Conservation (phyloP, 1,140 invertebrate species). For the Drosophila orena region DNA sequence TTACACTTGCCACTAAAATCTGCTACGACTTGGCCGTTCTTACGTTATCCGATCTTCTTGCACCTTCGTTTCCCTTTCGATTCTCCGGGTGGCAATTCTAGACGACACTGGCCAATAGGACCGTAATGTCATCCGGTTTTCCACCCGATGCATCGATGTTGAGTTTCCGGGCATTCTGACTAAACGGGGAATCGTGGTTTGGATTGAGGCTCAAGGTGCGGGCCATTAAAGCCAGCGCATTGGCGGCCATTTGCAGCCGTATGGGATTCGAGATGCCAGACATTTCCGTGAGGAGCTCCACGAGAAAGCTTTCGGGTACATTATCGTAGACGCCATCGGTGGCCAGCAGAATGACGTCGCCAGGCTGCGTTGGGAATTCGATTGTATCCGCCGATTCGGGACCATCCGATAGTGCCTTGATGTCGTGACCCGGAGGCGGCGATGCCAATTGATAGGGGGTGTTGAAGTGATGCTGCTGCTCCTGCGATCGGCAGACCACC, state of each 20-base stretch:
- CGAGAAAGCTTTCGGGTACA: constrained; percentile 93
- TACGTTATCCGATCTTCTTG: not conserved
- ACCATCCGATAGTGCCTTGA: constrained; percentile 94
- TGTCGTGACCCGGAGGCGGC: constrained; percentile 93
- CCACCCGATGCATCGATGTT: constrained; percentile 96
- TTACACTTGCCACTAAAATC: not conserved
- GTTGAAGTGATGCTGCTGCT: constrained; percentile 99
- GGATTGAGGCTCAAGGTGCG: constrained; percentile 96
- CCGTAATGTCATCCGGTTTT: constrained; percentile 98
- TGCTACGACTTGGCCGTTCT: not conserved
- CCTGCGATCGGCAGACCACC: constrained; percentile 95
- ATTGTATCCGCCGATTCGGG: constrained; percentile 96
- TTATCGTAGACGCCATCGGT: constrained; percentile 99
- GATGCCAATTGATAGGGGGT: constrained; percentile 98
- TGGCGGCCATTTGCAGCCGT: constrained; percentile 94
- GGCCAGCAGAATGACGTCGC: constrained; percentile 97
- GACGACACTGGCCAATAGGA: constrained; percentile 89
- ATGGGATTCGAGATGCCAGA: constrained; percentile 89
- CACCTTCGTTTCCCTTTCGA: too few relatives aligned
- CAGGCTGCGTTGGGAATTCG: constrained; percentile 94
- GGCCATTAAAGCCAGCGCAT: constrained; percentile 97
- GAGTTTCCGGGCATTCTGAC: constrained; percentile 94
- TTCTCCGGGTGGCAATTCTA: not conserved
- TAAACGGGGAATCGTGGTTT: constrained; percentile 97
- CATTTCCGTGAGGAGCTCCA: constrained; percentile 74